phyloP scores from a whole-genome alignment of 1,140 invertebrate species.

The Paramacrobiotus metropolitanus region DNA sequence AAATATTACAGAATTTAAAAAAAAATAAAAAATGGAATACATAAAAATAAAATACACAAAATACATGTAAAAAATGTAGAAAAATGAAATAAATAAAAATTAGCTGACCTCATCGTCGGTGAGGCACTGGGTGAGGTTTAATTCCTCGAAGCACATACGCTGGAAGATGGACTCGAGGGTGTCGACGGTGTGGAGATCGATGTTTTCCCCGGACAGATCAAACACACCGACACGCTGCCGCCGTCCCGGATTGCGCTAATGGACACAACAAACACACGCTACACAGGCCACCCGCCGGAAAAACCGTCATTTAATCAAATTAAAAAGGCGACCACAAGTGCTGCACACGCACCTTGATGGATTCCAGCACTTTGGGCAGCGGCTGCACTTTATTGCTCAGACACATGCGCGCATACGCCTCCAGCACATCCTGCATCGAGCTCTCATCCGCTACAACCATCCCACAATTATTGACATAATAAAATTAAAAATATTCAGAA shows the following conservation, averaged over 20 bases:
- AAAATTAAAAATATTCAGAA: neutral
- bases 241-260: neutral
- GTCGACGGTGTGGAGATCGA: neutral
- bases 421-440: neutral
- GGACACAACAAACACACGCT: too few species aligned
- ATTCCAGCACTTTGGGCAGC: neutral
- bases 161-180: neutral
- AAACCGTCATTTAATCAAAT: too few species aligned
- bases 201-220: neutral
- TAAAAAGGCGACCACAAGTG: too few species aligned
- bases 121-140: neutral
- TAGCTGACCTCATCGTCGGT: neutral
- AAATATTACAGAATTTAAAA: too few species aligned
- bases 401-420: neutral
- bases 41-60: too few species aligned
- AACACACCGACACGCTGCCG: neutral
- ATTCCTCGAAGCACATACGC: slow-evolving; percentile 1
- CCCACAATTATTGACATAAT: too few species aligned
- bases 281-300: neutral
- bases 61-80: too few species aligned
- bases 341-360: slow-evolving; percentile 2
- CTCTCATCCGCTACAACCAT: neutral
- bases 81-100: too few species aligned
- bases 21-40: too few species aligned
- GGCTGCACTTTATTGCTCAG: neutral